phyloP scores from a whole-genome alignment of 2,113 vertebrate species.

The Puntigrus tetrazona region DNA sequence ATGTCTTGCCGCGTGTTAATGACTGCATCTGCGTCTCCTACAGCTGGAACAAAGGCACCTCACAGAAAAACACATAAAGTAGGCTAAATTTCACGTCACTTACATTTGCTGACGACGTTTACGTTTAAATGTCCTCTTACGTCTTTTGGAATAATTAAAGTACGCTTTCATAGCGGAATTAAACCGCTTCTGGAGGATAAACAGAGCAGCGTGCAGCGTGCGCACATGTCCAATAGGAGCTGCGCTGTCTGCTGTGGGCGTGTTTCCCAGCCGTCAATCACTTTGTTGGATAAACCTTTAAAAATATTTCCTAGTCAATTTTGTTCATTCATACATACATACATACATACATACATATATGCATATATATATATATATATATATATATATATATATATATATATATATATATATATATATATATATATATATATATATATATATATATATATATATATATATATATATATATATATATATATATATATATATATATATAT shows the following conservation, averaged over 20 bases:
- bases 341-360: too few species aligned
- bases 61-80: constrained; percentile 9
- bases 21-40: neutral
- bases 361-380: too few species aligned
- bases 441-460: too few species aligned
- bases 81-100: neutral
- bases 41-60: neutral
- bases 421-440: too few species aligned
- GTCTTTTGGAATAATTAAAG: neutral
- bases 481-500: too few species aligned
- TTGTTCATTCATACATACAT: too few species aligned
- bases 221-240: neutral
- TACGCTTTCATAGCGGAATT: neutral
- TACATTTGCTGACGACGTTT: neutral
- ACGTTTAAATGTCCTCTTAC: neutral
- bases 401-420: too few species aligned
- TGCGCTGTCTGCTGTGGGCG: neutral
- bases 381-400: too few species aligned
- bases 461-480: too few species aligned
- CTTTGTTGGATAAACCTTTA: neutral
- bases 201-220: neutral
- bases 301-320: neutral
- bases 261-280: constrained; percentile 11
- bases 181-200: neutral
- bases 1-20: neutral